Percentiles rank a stretch among this genome's conserved stretches.
Evolutionary conservation across 2,113 vertebrate species (phyloP).

Genomic region (Raja brachyura): DNA sequence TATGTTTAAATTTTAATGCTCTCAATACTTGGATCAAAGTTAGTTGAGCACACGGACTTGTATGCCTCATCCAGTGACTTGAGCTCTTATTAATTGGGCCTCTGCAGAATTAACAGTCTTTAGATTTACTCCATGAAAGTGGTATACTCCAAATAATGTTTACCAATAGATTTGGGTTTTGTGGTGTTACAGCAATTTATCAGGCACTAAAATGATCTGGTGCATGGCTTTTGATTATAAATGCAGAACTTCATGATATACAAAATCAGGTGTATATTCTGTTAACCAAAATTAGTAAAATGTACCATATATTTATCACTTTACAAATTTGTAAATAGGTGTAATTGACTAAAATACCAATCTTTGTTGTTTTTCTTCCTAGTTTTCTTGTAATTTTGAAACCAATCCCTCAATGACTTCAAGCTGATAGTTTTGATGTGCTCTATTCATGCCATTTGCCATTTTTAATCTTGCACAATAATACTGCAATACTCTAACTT

Average conservation of each 20-base stretch:
- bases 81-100: not conserved
- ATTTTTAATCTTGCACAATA: not conserved
- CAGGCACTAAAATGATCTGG: not conserved
- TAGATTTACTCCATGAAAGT: not conserved
- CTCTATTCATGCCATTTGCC: not conserved
- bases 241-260: not conserved
- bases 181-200: not conserved
- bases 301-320: not conserved
- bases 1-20: not conserved
- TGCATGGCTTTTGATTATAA: not conserved
- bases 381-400: not conserved
- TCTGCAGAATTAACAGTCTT: not conserved
- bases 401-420: not conserved
- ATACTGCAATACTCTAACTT: not conserved
- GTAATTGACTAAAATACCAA: not conserved
- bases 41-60: not conserved
- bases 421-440: not conserved
- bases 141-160: not conserved
- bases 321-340: not conserved
- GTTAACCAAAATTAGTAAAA: not conserved
- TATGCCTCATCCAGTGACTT: not conserved
- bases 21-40: not conserved
- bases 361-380: not conserved
- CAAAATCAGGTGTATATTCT: not conserved
- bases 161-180: not conserved